Evolutionary conservation across 2,113 vertebrate species (phyloP).

Genomic region (Orthonyx spaldingii): DNA sequence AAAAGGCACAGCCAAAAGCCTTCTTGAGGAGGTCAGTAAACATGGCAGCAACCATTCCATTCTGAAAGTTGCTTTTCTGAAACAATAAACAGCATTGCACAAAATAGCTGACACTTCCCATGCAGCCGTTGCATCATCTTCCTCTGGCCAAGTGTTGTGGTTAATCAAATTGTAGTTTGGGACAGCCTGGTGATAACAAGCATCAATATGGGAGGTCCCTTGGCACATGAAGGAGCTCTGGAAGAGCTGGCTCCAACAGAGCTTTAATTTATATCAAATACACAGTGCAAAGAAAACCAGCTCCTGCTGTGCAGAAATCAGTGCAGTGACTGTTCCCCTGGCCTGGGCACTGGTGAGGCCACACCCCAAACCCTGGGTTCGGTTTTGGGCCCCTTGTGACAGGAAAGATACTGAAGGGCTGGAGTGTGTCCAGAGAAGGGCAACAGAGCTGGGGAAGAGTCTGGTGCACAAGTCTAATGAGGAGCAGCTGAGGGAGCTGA

Average conservation of each 20-base stretch:
- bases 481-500: background rate
- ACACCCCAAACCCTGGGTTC: background rate
- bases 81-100: background rate
- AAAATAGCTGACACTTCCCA: background rate
- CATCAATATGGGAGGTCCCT: background rate
- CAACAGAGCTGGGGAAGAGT: background rate
- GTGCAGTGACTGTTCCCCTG: background rate
- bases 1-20: background rate
- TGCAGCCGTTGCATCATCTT: background rate
- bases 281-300: rapidly evolving
- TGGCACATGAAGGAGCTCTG: background rate
- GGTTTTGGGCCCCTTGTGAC: background rate
- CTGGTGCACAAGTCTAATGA: background rate
- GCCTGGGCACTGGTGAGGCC: background rate
- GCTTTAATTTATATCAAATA: background rate
- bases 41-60: background rate
- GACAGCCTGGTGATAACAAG: background rate
- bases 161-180: background rate
- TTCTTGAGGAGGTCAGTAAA: background rate
- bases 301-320: background rate
- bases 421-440: background rate
- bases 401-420: background rate
- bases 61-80: background rate
- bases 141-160: background rate
- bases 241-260: background rate